phyloP scores from a whole-genome alignment of 2,113 vertebrate genomes.

The Anolis carolinensis region DNA sequence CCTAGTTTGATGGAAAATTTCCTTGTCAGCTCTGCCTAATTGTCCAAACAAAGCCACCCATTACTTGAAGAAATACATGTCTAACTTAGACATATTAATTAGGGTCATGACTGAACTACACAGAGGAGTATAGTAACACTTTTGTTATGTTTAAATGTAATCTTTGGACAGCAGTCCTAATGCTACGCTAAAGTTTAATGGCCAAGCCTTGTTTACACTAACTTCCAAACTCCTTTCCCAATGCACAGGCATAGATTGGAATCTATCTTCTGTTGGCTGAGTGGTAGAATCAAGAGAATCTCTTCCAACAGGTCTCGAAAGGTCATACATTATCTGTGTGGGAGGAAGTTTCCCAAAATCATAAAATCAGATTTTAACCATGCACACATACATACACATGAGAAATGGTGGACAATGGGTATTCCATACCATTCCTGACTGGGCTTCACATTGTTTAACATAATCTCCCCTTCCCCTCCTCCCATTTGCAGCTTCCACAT shows the following conservation, averaged over 20 bases:
- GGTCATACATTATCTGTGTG: conserved; percentile 42
- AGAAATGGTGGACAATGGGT: neutral
- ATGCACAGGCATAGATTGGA: conserved; percentile 55
- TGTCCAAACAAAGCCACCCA: conserved; percentile 85
- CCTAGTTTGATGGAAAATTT: conserved; percentile 84
- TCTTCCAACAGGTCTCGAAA: conserved; percentile 45
- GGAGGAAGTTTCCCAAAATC: conserved; percentile 48
- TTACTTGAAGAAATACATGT: conserved; percentile 80
- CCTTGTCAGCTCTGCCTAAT: conserved; percentile 82
- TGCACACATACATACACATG: neutral
- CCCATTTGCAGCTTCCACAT: neutral
- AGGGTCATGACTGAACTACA: conserved; percentile 81
- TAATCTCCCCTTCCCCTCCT: neutral
- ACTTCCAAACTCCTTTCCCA: conserved; percentile 49
- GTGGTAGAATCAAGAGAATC: conserved; percentile 35
- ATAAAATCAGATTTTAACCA: conserved; percentile 35
- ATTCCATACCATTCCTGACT: neutral
- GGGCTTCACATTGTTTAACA: too few species aligned
- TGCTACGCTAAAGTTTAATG: conserved; percentile 78
- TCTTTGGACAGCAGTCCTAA: conserved; percentile 78
- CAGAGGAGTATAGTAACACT: conserved; percentile 80
- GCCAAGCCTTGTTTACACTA: conserved; percentile 78
- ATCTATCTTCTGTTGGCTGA: conserved; percentile 29
- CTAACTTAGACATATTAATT: conserved; percentile 82
- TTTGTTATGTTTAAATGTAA: conserved; percentile 80